Evolutionary conservation across 2,888 invertebrate species (phyloP).

Genomic region (Tipula confusa): DNA sequence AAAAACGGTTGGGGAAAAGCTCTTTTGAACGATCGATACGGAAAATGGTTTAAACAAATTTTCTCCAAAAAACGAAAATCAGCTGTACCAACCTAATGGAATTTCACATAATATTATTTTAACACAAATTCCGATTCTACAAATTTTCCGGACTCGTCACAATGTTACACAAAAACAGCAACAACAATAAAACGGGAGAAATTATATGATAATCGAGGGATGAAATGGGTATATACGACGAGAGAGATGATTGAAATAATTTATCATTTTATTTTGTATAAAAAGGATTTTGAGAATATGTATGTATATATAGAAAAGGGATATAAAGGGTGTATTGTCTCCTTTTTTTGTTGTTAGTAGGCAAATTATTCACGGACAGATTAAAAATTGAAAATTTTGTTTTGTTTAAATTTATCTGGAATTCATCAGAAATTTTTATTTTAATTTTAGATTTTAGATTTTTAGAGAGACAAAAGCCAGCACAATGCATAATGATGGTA

Average conservation of each 20-base stretch:
- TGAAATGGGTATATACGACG: neutral
- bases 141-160: neutral
- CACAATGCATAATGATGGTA: neutral
- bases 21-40: neutral
- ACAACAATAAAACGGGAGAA: neutral
- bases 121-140: neutral
- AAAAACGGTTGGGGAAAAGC: neutral
- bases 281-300: neutral
- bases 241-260: constrained; percentile 8
- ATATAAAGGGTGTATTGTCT: neutral
- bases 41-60: neutral
- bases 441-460: neutral
- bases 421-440: constrained; percentile 8
- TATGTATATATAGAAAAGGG: neutral
- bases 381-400: neutral
- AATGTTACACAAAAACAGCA: neutral
- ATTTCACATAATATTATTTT: neutral
- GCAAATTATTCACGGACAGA: neutral
- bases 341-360: neutral
- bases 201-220: neutral
- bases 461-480: neutral
- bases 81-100: neutral
- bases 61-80: neutral
- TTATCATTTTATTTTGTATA: neutral
- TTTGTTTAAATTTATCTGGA: neutral